These are phyloP conservation scores for Tragelaphus oryx DNA, from an alignment of 2,797 vertebrate species.

Conservation along the genomic window DNA sequence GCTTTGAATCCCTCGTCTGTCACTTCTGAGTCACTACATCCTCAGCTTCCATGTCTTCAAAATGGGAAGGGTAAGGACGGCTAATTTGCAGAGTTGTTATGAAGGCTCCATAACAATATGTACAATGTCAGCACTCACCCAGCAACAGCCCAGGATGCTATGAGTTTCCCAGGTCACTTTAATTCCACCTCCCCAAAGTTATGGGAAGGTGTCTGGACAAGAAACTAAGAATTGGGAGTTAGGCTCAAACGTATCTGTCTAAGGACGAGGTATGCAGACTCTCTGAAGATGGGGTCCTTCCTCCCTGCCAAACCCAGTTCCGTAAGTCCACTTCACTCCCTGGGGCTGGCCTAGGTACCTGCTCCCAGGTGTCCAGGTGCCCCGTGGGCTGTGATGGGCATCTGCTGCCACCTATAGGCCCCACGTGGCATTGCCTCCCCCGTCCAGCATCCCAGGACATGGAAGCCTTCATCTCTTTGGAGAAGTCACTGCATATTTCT, in stretches of 20 bases:
- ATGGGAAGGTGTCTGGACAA: background rate
- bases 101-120: background rate
- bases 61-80: background rate
- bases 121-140: too few relatives aligned
- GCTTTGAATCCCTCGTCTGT: background rate
- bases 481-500: background rate
- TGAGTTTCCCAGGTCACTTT: background rate
- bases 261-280: background rate
- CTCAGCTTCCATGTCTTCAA: background rate
- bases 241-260: background rate
- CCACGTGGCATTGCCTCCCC: background rate
- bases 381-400: background rate
- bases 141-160: background rate
- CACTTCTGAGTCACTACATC: background rate
- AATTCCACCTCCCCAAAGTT: background rate
- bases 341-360: background rate
- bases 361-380: background rate
- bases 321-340: accelerated
- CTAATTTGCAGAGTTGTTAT: background rate
- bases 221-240: background rate
- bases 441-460: accelerated
- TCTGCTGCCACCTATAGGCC: constrained; percentile 80
- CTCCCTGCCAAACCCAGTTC: background rate
- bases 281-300: background rate
- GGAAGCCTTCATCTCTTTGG: background rate